Evolutionary conservation across 2,888 invertebrate genomes (phyloP), one percentile per base, ranked within the genome.

Genomic region (Dryobota labecula): DNA sequence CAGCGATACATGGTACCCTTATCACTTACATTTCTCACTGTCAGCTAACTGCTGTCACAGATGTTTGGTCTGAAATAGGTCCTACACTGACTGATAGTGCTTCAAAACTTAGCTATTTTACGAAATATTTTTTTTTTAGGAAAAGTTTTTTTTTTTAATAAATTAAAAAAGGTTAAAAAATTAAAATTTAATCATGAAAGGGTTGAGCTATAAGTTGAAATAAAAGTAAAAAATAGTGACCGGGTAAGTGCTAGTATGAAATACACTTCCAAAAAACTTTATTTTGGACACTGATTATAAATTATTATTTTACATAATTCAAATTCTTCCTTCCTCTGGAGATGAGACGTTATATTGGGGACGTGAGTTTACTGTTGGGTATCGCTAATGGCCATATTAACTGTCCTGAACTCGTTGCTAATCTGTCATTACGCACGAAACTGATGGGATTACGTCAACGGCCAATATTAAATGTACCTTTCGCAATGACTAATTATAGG

Each of bases 1-100:
- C 45, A 54, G 33, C 41, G 73, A 78, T 72, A 72, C 27, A 53
- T 38, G 30, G 18, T 24, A 83, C 85, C 83, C 83, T 79, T 76
- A 73, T 83, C 83, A 84, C 54, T 43, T 80, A 56, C 56, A 62
- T 80, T 67, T 43, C 54, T 30, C 68, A 43, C 70, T 83, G 84
- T 82, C 70, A 11, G 33, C 49, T 58, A 60, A 43, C 61, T 43
- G 53, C 58, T 79, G 80, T 83, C 73, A 74, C 61, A 73, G 27
- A 70, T 58, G 85, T 68, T 72, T 45, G 20, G 33, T 18, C 65
- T 78, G 62, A 81, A 76, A 69, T 60, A 78, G 74, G 75, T 68
- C 15, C 47, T 41, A 51, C 65, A 54, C 63, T 61, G 66, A 68
- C 63, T 61, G 69, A 65, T 73, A 82, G 57, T 70, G 61, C 43